phyloP scores from a whole-genome alignment of 2,113 vertebrate genomes.

The Thunnus maccoyii region DNA sequence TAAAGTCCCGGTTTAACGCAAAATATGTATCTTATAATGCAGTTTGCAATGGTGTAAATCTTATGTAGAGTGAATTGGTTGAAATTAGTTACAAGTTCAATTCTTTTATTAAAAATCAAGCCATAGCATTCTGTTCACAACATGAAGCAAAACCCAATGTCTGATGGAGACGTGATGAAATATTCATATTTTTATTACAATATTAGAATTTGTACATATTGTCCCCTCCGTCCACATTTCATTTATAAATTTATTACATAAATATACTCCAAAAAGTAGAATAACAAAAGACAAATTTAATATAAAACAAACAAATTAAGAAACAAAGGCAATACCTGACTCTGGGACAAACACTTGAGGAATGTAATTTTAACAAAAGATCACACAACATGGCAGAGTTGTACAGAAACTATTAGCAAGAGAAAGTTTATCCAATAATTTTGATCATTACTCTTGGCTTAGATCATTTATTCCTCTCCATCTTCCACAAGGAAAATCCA shows the following conservation, averaged over 20 bases:
- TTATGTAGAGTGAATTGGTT: not conserved
- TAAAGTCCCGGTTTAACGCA: too few relatives aligned
- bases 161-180: constrained; percentile 40
- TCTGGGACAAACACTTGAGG: constrained; percentile 47
- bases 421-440: constrained; percentile 7
- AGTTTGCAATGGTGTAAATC: not conserved
- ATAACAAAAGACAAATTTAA: constrained; percentile 64
- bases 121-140: not conserved
- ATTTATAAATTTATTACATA: constrained; percentile 75
- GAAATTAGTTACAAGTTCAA: not conserved
- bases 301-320: constrained; percentile 51
- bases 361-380: constrained; percentile 61
- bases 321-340: constrained; percentile 56
- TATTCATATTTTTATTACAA: constrained; percentile 76
- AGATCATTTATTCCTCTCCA: not conserved
- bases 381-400: constrained; percentile 35
- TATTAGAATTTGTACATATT: constrained; percentile 73
- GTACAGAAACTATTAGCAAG: not conserved
- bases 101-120: constrained; percentile 5
- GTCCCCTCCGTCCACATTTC: constrained; percentile 40
- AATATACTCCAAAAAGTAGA: constrained; percentile 70
- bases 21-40: too few relatives aligned
- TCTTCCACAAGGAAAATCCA: constrained; percentile 6
- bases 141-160: constrained; percentile 12
- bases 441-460: constrained; percentile 31